phyloP scores from a whole-genome alignment of 2,113 vertebrate species.

The Probosciger aterrimus region DNA sequence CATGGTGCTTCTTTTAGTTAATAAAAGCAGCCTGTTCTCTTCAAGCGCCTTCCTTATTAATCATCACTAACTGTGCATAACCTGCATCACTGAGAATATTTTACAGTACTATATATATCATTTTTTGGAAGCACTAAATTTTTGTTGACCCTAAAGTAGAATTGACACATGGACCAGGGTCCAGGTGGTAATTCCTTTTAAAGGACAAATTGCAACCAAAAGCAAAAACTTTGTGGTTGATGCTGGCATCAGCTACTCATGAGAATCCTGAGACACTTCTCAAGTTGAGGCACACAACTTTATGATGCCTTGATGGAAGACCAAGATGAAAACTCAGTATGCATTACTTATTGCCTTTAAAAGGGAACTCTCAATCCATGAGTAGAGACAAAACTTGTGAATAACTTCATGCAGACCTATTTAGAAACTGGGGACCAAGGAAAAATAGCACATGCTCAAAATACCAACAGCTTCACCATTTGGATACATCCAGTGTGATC shows the following conservation, averaged over 20 bases:
- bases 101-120: not conserved
- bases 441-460: not conserved
- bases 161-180: not conserved
- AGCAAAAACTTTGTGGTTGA: not conserved
- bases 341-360: not conserved
- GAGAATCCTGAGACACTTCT: not conserved
- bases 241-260: not conserved
- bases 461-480: not conserved
- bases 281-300: rapidly evolving
- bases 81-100: not conserved
- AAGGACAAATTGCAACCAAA: not conserved
- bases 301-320: not conserved
- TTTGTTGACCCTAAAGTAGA: not conserved
- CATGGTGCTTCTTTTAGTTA: not conserved
- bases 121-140: not conserved
- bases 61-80: not conserved
- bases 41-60: not conserved
- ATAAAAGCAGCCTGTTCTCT: not conserved
- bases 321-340: not conserved
- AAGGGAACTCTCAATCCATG: not conserved
- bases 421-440: not conserved
- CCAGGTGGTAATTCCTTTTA: not conserved
- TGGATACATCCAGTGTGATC: not conserved
- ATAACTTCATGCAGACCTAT: not conserved
- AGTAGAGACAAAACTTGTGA: not conserved